Conservation (phyloP, 2,888 invertebrate species). For the Ceramica pisi region DNA sequence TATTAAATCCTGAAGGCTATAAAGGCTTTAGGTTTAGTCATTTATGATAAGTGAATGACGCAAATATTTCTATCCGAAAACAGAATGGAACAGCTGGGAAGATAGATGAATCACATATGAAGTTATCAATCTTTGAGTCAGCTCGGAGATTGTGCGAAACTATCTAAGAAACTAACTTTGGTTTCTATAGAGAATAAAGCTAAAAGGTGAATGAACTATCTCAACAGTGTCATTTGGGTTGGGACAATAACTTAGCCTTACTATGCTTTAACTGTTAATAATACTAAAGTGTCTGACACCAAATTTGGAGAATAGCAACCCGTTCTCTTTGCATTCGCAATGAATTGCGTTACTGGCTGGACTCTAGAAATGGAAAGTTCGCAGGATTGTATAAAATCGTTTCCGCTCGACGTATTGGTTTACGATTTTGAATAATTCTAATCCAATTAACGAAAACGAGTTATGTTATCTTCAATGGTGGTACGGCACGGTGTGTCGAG, state of each 20-base stretch:
- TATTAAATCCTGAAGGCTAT: constrained; percentile 4
- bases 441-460: constrained; percentile 75
- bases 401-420: constrained; percentile 65
- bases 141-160: constrained; percentile 5
- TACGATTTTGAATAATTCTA: constrained; percentile 71
- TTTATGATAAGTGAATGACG: constrained; percentile 50
- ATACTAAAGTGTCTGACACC: constrained; percentile 37
- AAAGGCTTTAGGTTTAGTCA: constrained; percentile 31
- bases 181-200: constrained; percentile 10
- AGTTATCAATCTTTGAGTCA: constrained; percentile 46
- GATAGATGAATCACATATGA: constrained; percentile 43
- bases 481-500: constrained; percentile 66
- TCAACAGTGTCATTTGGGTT: constrained; percentile 15
- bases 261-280: constrained; percentile 18
- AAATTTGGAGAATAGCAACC: constrained; percentile 53
- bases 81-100: constrained; percentile 25
- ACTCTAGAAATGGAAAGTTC: constrained; percentile 51
- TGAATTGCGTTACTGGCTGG: constrained; percentile 30
- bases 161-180: constrained; percentile 4
- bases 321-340: constrained; percentile 32
- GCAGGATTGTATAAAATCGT: constrained; percentile 45
- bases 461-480: constrained; percentile 65
- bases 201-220: constrained; percentile 29
- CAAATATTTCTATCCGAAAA: constrained; percentile 29
- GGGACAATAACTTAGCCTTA: constrained; percentile 19